These are phyloP conservation scores for Scopus umbretta DNA, from an alignment of 2,113 vertebrate species.

Conservation along the genomic window DNA sequence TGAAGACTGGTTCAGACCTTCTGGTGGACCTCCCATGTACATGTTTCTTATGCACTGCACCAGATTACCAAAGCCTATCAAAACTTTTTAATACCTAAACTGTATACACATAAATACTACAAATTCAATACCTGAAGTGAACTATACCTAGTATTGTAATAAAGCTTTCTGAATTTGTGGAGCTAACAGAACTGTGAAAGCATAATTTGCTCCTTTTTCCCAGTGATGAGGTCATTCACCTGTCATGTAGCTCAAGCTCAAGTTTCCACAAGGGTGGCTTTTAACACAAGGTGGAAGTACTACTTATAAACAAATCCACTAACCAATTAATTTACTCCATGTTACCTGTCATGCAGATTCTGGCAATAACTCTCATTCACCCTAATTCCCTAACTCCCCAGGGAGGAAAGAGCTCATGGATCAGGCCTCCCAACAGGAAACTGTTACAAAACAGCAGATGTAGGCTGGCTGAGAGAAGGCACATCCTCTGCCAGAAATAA, in stretches of 20 bases:
- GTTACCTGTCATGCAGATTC: background rate
- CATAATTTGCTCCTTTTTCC: background rate
- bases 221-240: rapidly evolving
- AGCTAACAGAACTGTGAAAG: background rate
- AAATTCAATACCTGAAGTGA: background rate
- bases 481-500: constrained; percentile 17
- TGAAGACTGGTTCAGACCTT: background rate
- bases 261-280: background rate
- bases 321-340: rapidly evolving
- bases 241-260: rapidly evolving
- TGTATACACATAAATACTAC: rapidly evolving
- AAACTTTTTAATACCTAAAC: no score
- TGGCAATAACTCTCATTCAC: background rate
- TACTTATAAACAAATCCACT: rapidly evolving
- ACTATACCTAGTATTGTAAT: no score
- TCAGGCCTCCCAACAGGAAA: background rate
- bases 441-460: background rate
- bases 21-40: background rate
- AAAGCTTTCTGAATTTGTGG: background rate
- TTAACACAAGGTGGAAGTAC: rapidly evolving
- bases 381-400: rapidly evolving
- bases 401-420: background rate
- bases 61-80: background rate
- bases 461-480: background rate
- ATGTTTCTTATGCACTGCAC: rapidly evolving